phyloP scores from a whole-genome alignment of 2,888 invertebrate species.

The Volucella zonaria region DNA sequence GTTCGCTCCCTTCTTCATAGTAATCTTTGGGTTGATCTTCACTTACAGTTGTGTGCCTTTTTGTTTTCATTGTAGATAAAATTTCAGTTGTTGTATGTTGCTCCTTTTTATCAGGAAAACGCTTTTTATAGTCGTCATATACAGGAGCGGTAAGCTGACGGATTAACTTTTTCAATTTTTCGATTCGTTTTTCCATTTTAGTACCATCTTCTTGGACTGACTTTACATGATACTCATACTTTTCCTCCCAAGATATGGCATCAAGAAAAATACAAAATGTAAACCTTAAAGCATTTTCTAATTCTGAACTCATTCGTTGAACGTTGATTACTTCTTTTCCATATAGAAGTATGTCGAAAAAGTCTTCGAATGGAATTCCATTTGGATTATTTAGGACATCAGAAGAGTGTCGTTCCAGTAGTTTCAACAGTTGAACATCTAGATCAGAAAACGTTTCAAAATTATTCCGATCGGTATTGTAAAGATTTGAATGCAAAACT shows the following conservation, averaged over 20 bases:
- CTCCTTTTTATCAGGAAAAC: slow-evolving; percentile 12
- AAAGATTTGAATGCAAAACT: slow-evolving; percentile 32
- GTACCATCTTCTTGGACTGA: slow-evolving; percentile 44
- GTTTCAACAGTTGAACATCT: slow-evolving; percentile 63
- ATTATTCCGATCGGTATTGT: slow-evolving; percentile 34
- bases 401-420: slow-evolving; percentile 32
- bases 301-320: slow-evolving; percentile 28
- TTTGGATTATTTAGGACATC: slow-evolving; percentile 19
- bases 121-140: slow-evolving; percentile 58
- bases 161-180: slow-evolving; percentile 62
- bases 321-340: slow-evolving; percentile 44
- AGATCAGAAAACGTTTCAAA: slow-evolving; percentile 65
- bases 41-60: slow-evolving; percentile 2
- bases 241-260: slow-evolving; percentile 65
- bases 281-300: slow-evolving; percentile 74
- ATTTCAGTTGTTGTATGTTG: slow-evolving; percentile 9
- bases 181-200: slow-evolving; percentile 68
- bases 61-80: background rate
- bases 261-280: slow-evolving; percentile 74
- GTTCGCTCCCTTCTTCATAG: slow-evolving; percentile 8
- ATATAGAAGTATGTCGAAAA: slow-evolving; percentile 73
- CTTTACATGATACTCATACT: slow-evolving; percentile 12
- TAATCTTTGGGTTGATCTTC: background rate
- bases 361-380: slow-evolving; percentile 69
- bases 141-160: slow-evolving; percentile 60